Evolutionary conservation across 2,888 invertebrate genomes (phyloP).

Genomic region (Diogma glabrata): DNA sequence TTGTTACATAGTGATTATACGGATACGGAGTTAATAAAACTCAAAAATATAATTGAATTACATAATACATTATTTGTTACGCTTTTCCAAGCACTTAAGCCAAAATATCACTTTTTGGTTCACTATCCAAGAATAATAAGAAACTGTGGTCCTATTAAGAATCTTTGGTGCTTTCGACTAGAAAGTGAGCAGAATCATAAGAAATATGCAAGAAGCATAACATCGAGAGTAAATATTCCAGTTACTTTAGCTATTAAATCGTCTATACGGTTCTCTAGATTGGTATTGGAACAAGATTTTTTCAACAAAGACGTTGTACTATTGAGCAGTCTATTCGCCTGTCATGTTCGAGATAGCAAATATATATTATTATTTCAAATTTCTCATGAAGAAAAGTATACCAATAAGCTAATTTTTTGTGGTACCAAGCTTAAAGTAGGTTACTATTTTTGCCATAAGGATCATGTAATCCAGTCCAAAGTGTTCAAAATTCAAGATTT

Average conservation of each 20-base stretch:
- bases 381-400: not conserved
- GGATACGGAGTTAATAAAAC: not conserved
- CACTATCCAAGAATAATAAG: conserved; percentile 6
- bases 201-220: no score
- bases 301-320: no score
- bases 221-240: not conserved
- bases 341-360: not conserved
- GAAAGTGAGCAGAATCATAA: not conserved
- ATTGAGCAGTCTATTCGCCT: not conserved
- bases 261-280: not conserved
- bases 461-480: not conserved
- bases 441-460: not conserved
- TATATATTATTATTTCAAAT: not conserved
- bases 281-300: not conserved
- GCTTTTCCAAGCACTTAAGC: not conserved
- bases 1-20: not conserved
- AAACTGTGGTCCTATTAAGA: conserved; percentile 7
- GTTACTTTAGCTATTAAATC: not conserved
- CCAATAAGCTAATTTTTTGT: not conserved
- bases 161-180: conserved; percentile 8
- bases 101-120: conserved; percentile 9
- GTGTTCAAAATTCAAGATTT: not conserved
- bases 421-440: not conserved
- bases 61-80: not conserved
- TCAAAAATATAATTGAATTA: not conserved